Evolutionary conservation across 2,113 vertebrate genomes (phyloP), one percentile per base, ranked within the genome.

Genomic region (Trematomus loennbergii): DNA sequence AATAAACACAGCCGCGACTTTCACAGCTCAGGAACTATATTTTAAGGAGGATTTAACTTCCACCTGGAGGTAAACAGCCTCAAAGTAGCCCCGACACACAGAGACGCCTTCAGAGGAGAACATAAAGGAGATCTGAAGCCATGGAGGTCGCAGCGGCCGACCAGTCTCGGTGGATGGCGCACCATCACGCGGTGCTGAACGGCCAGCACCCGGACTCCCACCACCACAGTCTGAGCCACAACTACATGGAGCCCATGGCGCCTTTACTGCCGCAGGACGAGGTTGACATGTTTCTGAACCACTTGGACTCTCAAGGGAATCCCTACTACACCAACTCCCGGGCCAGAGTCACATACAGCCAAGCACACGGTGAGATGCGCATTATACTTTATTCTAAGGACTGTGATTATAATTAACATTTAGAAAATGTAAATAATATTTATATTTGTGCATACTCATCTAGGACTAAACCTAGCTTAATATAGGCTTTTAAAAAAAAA

Each of bases 241-340:
- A 97, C 94, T 99, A 99, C 93, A 99, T 99, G 97, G 98, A 99
- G 92, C 98, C 98, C 43, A 96, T 98, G 85, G 94, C 95, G 22
- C 98, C 97, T 92, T 96, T 99, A 84, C 94, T 99, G 93, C 98
- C 98, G 53, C 98, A 98, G n/a, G 98, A 99, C 68, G 98, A 99
- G 77, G 98, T 99, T 89, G 98, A 99, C 85, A 97, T 99, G 93
- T 99, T 99, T 94, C 97, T 99, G 91, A 99, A 99, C 85, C 98
- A 99, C 89, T 94, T 99, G 88, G 98, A 99, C 84, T 97, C 97
- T 68, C 98, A 98, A 87, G 98, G 98, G 92, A 98, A 97, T 85
- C 98, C 98, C 0, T 99, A 99, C 94, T 99, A 99, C 82, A 90
- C 97, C 90, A 99, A 97, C 93, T 96, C 98, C 85, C 93, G 98